These are phyloP conservation scores for Percina caprodes DNA, from an alignment of 2,113 vertebrate species.

Conservation along the genomic window DNA sequence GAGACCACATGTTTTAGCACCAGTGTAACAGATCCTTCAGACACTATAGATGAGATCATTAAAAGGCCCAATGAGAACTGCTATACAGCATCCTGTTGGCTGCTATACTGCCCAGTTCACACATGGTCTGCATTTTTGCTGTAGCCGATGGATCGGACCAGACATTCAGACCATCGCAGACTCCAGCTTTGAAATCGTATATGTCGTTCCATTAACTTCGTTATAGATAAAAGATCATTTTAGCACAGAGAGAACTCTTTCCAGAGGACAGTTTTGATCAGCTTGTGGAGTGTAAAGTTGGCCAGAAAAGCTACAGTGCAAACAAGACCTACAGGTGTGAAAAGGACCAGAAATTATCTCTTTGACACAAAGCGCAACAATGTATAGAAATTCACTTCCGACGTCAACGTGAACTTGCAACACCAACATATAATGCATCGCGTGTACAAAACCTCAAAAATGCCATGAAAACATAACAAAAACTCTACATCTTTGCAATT, in stretches of 20 bases:
- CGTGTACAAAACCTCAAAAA: slow-evolving; percentile 72
- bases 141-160: neutral
- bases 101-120: neutral
- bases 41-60: neutral
- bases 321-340: slow-evolving; percentile 66
- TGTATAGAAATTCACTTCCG: slow-evolving; percentile 71
- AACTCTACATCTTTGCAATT: slow-evolving; percentile 73
- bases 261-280: neutral
- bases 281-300: slow-evolving; percentile 32
- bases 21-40: slow-evolving; percentile 20
- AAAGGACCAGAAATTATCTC: slow-evolving; percentile 43
- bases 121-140: neutral
- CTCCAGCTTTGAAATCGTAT: slow-evolving; percentile 2
- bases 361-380: slow-evolving; percentile 63
- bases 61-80: neutral
- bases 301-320: slow-evolving; percentile 73
- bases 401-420: slow-evolving; percentile 70
- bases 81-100: neutral
- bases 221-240: neutral
- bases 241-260: slow-evolving; percentile 21
- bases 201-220: slow-evolving; percentile 36
- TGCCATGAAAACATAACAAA: slow-evolving; percentile 68
- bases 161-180: neutral
- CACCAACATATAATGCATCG: slow-evolving; percentile 67
- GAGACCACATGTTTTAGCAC: slow-evolving; percentile 44